phyloP scores from a whole-genome alignment of 2,797 vertebrate species.

The Bucorvus abyssinicus region DNA sequence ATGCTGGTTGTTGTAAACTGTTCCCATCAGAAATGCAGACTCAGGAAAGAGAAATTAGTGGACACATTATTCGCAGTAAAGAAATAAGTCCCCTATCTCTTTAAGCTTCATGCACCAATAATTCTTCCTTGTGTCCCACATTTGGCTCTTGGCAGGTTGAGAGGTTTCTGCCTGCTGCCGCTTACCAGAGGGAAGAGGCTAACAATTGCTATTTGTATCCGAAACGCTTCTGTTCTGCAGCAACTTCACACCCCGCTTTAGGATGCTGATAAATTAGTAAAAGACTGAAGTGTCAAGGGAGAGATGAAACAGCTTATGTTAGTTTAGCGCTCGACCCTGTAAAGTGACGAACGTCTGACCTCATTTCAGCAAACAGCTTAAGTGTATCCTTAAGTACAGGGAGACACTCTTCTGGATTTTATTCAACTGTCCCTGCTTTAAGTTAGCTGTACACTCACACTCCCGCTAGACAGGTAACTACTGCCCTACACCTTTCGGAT shows the following conservation, averaged over 20 bases:
- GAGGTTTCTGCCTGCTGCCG: slow-evolving; percentile 30
- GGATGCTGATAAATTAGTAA: slow-evolving; percentile 66
- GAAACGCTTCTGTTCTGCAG: slow-evolving; percentile 41
- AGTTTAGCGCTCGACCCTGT: slow-evolving; percentile 40
- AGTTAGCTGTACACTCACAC: background rate
- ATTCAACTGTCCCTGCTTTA: background rate
- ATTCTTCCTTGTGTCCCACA: slow-evolving; percentile 21
- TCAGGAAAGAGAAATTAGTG: slow-evolving; percentile 15
- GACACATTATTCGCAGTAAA: background rate
- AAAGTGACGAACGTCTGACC: slow-evolving; percentile 18
- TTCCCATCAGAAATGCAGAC: slow-evolving; percentile 33
- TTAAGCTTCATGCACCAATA: slow-evolving; percentile 43
- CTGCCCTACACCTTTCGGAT: background rate
- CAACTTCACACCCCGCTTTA: slow-evolving; percentile 43
- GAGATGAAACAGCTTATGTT: slow-evolving; percentile 60
- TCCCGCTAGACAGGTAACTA: background rate
- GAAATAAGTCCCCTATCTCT: slow-evolving; percentile 17
- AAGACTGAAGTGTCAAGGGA: slow-evolving; percentile 42
- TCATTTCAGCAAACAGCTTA: slow-evolving; percentile 28
- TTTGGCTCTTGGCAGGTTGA: slow-evolving; percentile 22
- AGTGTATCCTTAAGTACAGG: background rate
- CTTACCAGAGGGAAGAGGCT: slow-evolving; percentile 53
- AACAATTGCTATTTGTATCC: slow-evolving; percentile 59
- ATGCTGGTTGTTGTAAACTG: background rate
- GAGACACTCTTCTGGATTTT: background rate